Evolutionary conservation across 2,797 vertebrate species (phyloP).

Genomic region (Agapornis canus): DNA sequence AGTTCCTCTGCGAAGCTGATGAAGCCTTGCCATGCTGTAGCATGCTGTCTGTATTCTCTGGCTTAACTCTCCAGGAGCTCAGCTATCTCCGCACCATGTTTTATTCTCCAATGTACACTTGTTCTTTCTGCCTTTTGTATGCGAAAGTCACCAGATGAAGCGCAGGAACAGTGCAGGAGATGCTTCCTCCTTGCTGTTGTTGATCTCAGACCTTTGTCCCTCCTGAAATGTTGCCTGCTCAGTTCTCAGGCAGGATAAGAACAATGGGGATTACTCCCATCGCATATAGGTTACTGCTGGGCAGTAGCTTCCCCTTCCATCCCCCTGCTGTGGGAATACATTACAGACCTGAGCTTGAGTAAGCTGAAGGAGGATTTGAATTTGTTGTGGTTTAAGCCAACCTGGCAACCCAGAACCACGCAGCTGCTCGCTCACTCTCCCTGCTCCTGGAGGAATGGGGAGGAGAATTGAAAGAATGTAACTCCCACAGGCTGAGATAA

Average conservation of each 20-base stretch:
- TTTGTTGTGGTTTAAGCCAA: no score
- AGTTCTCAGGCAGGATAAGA: background rate
- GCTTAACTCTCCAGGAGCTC: background rate
- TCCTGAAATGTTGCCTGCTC: background rate
- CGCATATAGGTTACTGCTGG: background rate
- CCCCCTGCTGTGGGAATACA: rapidly evolving
- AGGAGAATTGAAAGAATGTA: background rate
- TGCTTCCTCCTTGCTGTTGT: rapidly evolving
- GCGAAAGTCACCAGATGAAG: background rate
- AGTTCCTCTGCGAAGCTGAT: background rate
- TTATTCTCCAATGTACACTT: background rate
- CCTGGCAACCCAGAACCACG: no score
- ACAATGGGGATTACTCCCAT: background rate
- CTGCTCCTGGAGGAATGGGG: background rate
- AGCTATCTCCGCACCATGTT: rapidly evolving
- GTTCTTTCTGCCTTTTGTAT: background rate
- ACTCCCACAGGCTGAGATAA: background rate
- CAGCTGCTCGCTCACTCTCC: no score
- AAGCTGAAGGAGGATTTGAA: background rate
- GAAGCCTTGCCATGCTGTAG: background rate
- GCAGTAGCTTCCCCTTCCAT: background rate
- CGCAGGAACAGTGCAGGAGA: background rate
- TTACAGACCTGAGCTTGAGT: background rate
- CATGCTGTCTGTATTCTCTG: background rate
- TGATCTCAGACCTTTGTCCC: background rate